These are phyloP conservation scores for Dorcus parallelipipedus DNA, from an alignment of 2,888 invertebrate genomes.

Conservation along the genomic window DNA sequence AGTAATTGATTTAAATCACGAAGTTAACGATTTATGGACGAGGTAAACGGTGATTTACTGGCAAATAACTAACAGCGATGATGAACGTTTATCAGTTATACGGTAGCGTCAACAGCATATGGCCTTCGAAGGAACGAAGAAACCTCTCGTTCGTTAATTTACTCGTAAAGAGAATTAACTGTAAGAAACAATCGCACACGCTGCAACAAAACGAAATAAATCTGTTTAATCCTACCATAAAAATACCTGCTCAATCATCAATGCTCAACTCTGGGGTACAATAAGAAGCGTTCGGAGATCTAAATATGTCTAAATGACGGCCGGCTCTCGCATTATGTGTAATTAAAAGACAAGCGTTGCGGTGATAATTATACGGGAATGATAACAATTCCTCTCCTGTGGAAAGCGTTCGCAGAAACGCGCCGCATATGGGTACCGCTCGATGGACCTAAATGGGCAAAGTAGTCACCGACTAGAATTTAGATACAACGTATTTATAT, in stretches of 20 bases:
- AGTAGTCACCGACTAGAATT: constrained; percentile 36
- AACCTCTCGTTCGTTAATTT: not conserved
- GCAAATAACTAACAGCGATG: no score
- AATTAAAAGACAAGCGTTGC: constrained; percentile 27
- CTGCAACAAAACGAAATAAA: constrained; percentile 5
- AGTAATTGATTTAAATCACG: no score
- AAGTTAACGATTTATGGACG: no score
- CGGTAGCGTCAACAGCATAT: no score
- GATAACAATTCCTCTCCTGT: constrained; percentile 40
- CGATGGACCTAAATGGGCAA: constrained; percentile 35
- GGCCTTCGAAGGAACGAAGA: not conserved
- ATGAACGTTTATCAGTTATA: no score
- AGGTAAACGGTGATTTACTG: no score
- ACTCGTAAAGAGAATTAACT: not conserved
- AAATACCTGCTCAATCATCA: constrained; percentile 21
- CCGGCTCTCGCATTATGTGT: constrained; percentile 15
- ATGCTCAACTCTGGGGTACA: constrained; percentile 15
- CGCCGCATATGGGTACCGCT: constrained; percentile 38
- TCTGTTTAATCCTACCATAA: constrained; percentile 17
- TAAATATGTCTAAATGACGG: constrained; percentile 11
- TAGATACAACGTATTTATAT: constrained; percentile 39
- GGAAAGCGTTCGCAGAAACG: constrained; percentile 41
- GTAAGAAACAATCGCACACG: no score
- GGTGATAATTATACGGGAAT: constrained; percentile 26
- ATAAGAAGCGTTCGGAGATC: constrained; percentile 10